Evolutionary conservation across 2,113 vertebrate species (phyloP).

Genomic region (Barnardius zonarius): DNA sequence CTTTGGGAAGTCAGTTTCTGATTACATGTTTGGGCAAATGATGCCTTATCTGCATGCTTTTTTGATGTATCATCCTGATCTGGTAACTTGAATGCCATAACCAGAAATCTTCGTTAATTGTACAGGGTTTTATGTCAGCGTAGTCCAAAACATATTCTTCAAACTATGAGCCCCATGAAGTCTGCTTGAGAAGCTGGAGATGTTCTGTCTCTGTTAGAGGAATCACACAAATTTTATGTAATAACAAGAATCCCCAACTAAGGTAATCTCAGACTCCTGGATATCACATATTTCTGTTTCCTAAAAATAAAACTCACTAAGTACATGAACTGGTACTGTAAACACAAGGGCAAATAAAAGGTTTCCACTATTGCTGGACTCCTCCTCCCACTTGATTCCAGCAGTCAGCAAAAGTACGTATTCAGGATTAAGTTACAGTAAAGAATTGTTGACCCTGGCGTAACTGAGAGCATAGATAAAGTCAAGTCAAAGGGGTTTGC

Average conservation of each 20-base stretch:
- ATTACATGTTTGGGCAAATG: not conserved
- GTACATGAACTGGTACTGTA: not conserved
- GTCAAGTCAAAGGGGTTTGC: not conserved
- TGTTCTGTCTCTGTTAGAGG: not conserved
- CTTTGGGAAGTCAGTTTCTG: not conserved
- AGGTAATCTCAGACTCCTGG: not conserved
- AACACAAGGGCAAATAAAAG: not conserved
- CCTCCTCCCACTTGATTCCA: not conserved
- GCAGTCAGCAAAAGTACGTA: constrained; percentile 17
- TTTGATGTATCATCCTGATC: not conserved
- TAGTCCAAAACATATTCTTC: not conserved
- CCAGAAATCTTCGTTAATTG: constrained; percentile 43
- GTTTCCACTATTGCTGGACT: not conserved
- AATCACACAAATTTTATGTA: not conserved
- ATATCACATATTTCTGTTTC: not conserved
- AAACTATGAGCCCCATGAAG: not conserved
- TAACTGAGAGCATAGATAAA: not conserved
- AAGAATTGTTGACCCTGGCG: not conserved
- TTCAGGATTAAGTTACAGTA: not conserved
- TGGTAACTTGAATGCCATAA: constrained; percentile 11
- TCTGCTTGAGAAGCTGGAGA: not conserved
- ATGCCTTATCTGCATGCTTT: constrained; percentile 3
- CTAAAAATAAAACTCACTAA: not conserved
- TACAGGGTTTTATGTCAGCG: not conserved
- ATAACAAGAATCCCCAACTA: not conserved